Base-by-base conservation (phyloP, 2,888 invertebrate genomes). In the Archaeoteleia sp. region DNA sequence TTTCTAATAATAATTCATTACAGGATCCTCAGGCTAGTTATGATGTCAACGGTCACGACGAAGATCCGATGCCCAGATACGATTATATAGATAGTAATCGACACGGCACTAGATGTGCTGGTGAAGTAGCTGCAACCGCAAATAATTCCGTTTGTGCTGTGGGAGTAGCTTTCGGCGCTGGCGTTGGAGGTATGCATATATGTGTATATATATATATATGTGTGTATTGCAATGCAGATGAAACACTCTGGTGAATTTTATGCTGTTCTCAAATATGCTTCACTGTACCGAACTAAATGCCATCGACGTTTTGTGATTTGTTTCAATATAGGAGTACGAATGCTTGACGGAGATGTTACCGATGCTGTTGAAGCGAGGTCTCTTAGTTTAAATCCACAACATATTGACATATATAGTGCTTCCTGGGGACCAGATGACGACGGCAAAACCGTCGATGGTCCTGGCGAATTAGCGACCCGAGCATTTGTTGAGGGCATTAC, bases 401-500 rank as follows among this genome's bases (percentile, higher is more conserved):
- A 98, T 85, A 97, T 99, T 72, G 97, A 99, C 86, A 97, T 99
- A 77, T 99, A 98, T 87, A 97, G 96, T 79, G 98, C 98, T 3
- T 96, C 96, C 6, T 98, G 97, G 97, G 98, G 98, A 1, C 98
- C 98, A 0, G 98, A 98, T 80, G 98, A 98, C 83, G 98, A 98
- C 81, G 98, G 98, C 0, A 95, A 96, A 84, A 98, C 98, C 0
- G 97, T 98, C 0, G 98, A 98, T 80, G 98, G 98, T 0, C 99
- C 99, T 0, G 98, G 98, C 0, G 95, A 95, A 80, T 87, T 99
- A 30, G 98, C 99, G 0, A 93, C 94, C 0, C 90, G 95, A 75
- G 98, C 99, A 1, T 98, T 99, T 82, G 92, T 95, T 73, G 95
- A 97, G 86, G 99, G 99, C 20, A 95, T 98, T 42, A 93, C 92